A percentile compares a stretch with the other conserved stretches of the same genome.
Evolutionary conservation across 2,113 vertebrate species (phyloP).

Genomic region (Falcunculus frontatus): DNA sequence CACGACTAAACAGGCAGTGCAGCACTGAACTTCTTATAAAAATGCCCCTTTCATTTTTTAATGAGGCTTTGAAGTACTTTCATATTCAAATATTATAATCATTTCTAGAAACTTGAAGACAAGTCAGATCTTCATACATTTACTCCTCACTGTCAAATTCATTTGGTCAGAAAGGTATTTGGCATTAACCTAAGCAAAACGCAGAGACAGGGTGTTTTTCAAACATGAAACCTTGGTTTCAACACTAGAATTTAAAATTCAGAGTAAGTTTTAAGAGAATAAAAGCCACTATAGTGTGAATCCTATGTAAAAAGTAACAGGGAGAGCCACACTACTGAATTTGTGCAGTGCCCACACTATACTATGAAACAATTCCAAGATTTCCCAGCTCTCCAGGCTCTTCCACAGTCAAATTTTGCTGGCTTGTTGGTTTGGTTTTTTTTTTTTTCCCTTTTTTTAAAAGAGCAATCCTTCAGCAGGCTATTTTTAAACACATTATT

Average conservation of each 20-base stretch:
- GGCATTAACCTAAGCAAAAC: not conserved
- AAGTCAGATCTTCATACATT: not conserved
- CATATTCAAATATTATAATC: not conserved
- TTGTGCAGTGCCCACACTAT: not conserved
- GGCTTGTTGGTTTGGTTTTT: not conserved
- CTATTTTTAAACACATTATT: constrained; percentile 31
- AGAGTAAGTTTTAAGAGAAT: not conserved
- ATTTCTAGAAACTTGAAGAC: not conserved
- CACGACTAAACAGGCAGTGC: not conserved
- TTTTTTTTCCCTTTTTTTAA: constrained; percentile 5
- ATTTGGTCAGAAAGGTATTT: not conserved
- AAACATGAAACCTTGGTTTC: not conserved
- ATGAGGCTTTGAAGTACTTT: not conserved
- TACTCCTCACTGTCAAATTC: not conserved
- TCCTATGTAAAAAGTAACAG: not conserved
- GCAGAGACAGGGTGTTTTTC: not conserved
- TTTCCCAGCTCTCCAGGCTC: constrained; percentile 22
- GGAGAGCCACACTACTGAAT: not conserved
- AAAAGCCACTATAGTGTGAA: not conserved
- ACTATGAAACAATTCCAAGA: constrained; percentile 19
- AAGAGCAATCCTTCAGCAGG: not conserved
- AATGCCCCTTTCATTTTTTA: not conserved
- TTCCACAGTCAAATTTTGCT: not conserved
- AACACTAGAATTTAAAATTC: not conserved
- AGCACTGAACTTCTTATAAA: not conserved